phyloP scores from a whole-genome alignment of 2,797 vertebrate species.

The Peromyscus eremicus region DNA sequence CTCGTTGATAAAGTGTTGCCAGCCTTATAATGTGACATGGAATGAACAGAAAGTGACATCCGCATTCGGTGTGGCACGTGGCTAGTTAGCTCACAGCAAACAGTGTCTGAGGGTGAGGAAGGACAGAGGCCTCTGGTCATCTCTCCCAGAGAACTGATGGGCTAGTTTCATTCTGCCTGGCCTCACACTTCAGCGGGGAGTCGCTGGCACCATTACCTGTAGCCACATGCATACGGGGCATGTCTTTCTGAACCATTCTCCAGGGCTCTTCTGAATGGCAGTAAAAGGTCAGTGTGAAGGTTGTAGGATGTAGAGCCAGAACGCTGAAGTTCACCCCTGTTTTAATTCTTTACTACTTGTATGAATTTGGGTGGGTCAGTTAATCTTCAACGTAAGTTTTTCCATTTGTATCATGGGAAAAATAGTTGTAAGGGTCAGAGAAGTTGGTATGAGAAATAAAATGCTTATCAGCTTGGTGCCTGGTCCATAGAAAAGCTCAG shows the following conservation, averaged over 20 bases:
- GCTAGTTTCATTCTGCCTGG: not conserved
- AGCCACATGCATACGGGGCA: not conserved
- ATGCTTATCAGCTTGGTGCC: not conserved
- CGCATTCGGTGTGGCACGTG: not conserved
- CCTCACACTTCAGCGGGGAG: not conserved
- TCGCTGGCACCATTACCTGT: not conserved
- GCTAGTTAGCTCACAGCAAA: not conserved
- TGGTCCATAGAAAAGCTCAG: not conserved
- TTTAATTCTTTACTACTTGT: not conserved
- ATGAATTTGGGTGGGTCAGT: not conserved
- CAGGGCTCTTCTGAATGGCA: not conserved
- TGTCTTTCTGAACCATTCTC: not conserved
- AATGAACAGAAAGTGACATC: not conserved
- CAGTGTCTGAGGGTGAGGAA: not conserved
- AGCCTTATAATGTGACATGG: not conserved
- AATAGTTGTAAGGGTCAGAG: not conserved
- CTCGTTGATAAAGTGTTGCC: not conserved
- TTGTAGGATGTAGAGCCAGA: not conserved
- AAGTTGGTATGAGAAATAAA: not conserved
- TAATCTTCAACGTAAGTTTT: slow-evolving; percentile 9
- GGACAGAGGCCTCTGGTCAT: not conserved
- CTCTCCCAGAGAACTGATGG: not conserved
- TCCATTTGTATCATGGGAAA: not conserved
- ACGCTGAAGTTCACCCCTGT: not conserved
- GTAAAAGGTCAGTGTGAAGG: not conserved